phyloP scores from a whole-genome alignment of 2,888 invertebrate species.

The Heliconius hortense region DNA sequence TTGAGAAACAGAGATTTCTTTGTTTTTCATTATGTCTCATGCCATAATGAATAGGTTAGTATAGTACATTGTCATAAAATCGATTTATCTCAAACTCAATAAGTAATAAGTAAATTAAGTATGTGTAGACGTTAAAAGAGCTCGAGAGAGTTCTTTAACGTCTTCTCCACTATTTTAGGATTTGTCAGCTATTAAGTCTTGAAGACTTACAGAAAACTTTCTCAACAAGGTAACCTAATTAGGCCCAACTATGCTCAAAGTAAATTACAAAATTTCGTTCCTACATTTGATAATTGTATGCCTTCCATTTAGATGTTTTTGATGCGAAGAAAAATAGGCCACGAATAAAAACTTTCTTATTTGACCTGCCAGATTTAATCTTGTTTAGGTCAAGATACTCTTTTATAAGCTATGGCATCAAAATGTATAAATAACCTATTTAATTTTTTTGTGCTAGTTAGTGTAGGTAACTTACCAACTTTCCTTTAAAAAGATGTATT shows the following conservation, averaged over 20 bases:
- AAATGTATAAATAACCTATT: conserved; percentile 7
- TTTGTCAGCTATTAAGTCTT: not conserved
- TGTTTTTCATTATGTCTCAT: no score
- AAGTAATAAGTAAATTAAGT: conserved; percentile 4
- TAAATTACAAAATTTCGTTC: not conserved
- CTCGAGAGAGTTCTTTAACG: conserved; percentile 5
- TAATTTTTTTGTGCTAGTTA: not conserved
- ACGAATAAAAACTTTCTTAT: conserved; percentile 10
- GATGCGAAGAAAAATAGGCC: not conserved
- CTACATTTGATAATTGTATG: not conserved
- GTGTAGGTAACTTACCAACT: not conserved
- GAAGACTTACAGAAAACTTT: not conserved
- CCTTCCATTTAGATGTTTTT: not conserved
- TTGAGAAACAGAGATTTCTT: no score
- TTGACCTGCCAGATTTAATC: conserved; percentile 19
- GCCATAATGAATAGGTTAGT: no score
- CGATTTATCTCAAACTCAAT: conserved; percentile 14
- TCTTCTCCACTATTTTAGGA: conserved; percentile 1
- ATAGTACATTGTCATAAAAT: not conserved
- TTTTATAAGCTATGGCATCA: not conserved
- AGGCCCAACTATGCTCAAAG: not conserved
- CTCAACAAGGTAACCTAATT: conserved; percentile 8
- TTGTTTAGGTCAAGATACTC: conserved; percentile 1
- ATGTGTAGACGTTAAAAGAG: conserved; percentile 7
- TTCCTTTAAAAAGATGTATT: not conserved